These are phyloP conservation scores for Sebastes schlegelii DNA, from an alignment of 2,113 vertebrate species.

Conservation along the genomic window DNA sequence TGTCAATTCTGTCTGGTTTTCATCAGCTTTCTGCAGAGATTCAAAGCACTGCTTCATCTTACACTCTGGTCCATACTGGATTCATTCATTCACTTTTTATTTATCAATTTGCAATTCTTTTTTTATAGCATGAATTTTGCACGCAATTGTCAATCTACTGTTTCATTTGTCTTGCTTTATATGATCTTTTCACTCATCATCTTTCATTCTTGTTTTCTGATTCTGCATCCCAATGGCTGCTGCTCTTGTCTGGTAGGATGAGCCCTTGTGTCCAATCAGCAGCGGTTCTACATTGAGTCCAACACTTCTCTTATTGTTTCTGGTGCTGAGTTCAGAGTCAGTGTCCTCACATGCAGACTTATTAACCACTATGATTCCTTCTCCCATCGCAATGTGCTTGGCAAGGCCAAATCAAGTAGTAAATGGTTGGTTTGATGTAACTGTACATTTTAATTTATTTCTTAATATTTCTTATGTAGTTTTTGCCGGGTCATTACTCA, in stretches of 20 bases:
- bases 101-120: slow-evolving; percentile 26
- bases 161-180: slow-evolving; percentile 20
- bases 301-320: slow-evolving; percentile 88
- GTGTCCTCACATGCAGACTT: slow-evolving; percentile 29
- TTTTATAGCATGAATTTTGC: slow-evolving; percentile 21
- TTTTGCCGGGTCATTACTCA: neutral
- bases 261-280: slow-evolving; percentile 92
- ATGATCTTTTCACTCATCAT: slow-evolving; percentile 32
- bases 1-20: slow-evolving; percentile 64
- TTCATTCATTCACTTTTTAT: slow-evolving; percentile 48
- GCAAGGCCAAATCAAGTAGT: neutral
- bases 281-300: slow-evolving; percentile 86
- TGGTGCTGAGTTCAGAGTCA: slow-evolving; percentile 74
- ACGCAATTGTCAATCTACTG: slow-evolving; percentile 9
- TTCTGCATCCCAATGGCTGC: slow-evolving; percentile 84
- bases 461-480: neutral
- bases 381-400: neutral
- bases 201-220: slow-evolving; percentile 47
- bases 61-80: slow-evolving; percentile 50
- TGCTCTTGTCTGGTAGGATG: slow-evolving; percentile 89
- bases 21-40: slow-evolving; percentile 69
- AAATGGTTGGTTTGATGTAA: neutral
- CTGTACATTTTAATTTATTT: neutral
- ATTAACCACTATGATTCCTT: neutral
- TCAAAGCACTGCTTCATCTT: slow-evolving; percentile 58